These are phyloP conservation scores for Drosophila mettleri DNA, from an alignment of 2,888 invertebrate genomes.

Conservation along the genomic window DNA sequence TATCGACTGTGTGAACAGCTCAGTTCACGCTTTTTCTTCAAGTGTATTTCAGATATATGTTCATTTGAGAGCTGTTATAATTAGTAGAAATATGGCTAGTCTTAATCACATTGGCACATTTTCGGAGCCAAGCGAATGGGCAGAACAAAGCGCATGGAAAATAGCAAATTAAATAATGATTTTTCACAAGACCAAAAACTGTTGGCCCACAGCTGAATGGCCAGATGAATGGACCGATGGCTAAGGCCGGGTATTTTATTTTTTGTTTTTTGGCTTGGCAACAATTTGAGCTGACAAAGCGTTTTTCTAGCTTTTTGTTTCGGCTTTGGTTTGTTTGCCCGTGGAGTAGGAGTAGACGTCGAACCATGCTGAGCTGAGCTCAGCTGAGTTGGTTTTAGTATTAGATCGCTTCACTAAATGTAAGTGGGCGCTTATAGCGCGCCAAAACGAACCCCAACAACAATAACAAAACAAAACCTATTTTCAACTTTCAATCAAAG, in stretches of 20 bases:
- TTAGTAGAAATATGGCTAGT: slow-evolving; percentile 33
- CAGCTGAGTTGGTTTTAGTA: slow-evolving; percentile 42
- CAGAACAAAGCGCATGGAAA: slow-evolving; percentile 39
- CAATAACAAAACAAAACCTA: slow-evolving; percentile 50
- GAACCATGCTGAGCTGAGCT: slow-evolving; percentile 5
- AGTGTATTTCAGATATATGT: background rate
- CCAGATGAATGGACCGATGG: slow-evolving; percentile 1
- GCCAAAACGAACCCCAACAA: slow-evolving; percentile 22
- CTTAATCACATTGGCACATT: slow-evolving; percentile 74
- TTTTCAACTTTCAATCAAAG: slow-evolving; percentile 77
- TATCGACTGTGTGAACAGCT: no score
- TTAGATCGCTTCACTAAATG: slow-evolving; percentile 62
- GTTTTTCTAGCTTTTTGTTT: slow-evolving; percentile 47
- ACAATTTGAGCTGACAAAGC: slow-evolving; percentile 62
- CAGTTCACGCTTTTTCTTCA: background rate
- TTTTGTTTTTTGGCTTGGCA: slow-evolving; percentile 10
- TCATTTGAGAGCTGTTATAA: slow-evolving; percentile 11
- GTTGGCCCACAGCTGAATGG: slow-evolving; percentile 18
- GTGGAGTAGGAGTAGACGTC: background rate
- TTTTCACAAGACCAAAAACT: slow-evolving; percentile 49
- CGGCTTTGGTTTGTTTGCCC: slow-evolving; percentile 31
- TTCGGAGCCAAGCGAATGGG: slow-evolving; percentile 41
- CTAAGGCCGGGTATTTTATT: background rate
- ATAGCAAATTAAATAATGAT: slow-evolving; percentile 61
- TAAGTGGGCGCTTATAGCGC: slow-evolving; percentile 53